phyloP scores from a whole-genome alignment of 2,113 vertebrate species.

The Poicephalus meyeri region DNA sequence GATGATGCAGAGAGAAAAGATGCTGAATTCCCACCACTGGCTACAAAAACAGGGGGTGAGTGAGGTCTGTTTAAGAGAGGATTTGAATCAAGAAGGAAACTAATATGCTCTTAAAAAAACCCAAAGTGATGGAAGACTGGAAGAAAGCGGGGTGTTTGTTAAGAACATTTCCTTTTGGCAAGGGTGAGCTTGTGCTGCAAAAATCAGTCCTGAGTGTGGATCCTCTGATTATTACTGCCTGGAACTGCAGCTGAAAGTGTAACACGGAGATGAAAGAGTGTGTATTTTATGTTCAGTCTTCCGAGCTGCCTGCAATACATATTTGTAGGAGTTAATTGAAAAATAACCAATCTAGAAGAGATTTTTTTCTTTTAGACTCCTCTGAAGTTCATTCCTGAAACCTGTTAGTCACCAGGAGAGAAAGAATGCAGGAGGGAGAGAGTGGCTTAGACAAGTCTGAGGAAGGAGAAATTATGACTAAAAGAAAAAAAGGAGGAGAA shows the following conservation, averaged over 20 bases:
- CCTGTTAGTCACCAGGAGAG: not conserved
- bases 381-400: slow-evolving; percentile 36
- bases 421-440: not conserved
- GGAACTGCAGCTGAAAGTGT: not conserved
- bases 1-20: not conserved
- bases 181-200: not conserved
- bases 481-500: not conserved
- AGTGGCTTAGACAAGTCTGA: not conserved
- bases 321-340: not conserved
- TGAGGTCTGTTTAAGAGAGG: slow-evolving; percentile 8
- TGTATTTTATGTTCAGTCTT: not conserved
- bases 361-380: not conserved
- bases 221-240: not conserved
- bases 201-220: not conserved
- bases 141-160: not conserved
- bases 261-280: not conserved
- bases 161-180: not conserved
- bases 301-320: not conserved
- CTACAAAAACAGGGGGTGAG: slow-evolving; percentile 11
- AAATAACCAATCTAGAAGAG: slow-evolving; percentile 17
- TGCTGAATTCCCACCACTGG: not conserved
- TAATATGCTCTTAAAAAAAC: not conserved
- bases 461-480: not conserved
- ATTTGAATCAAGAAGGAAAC: slow-evolving; percentile 48
- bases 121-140: not conserved